Evolutionary conservation across 2,797 vertebrate species (phyloP), one percentile per base, ranked within the genome.

Genomic region (Arnoldichthys spilopterus): DNA sequence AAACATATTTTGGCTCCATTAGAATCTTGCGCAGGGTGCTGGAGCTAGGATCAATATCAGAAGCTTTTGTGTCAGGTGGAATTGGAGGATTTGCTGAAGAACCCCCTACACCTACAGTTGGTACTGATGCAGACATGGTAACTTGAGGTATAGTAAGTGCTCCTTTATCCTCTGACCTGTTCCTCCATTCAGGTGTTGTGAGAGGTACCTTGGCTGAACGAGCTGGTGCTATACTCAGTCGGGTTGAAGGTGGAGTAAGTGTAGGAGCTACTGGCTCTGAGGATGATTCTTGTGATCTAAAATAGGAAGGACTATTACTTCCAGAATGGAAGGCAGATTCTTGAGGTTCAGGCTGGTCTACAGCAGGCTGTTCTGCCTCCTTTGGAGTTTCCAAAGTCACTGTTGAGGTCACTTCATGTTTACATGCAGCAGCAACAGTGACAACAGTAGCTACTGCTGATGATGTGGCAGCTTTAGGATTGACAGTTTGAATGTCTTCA

Each of bases 1-100:
- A 96, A 0, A 98, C 96, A 0, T 99, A 99, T 78, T 99, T 99
- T 30, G 98, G 98, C 88, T 99, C 98, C 98, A 99, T 99, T 76
- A 99, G 92, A 76, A 99, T 99, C 90, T 98, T 99, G 81, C 98
- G 93, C 88, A 99, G 90, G 0, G 98, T 99, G 86, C 98, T 99
- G 34, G 98, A 98, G 86, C 94, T 98, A 0, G 96, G 92, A 80
- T 99, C 96, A 0, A 99, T 88, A 70, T 99, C 98, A 0, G 97
- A 99, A 0, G 98, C 98, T 90, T 99, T 99, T 0, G 98, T 99
- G 85, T 99, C 97, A 0, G 97, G 96, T 0, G 97, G 98, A 80
- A 98, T 92, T 0, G 97, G 94, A 0, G 97, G 95, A 84, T 94
- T 93, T 81, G 87, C 61, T 83, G 91, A 87, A 73, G 91, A 82